Base-by-base conservation (phyloP, 2,888 invertebrate species). In the Drosophila subsilvestris region DNA sequence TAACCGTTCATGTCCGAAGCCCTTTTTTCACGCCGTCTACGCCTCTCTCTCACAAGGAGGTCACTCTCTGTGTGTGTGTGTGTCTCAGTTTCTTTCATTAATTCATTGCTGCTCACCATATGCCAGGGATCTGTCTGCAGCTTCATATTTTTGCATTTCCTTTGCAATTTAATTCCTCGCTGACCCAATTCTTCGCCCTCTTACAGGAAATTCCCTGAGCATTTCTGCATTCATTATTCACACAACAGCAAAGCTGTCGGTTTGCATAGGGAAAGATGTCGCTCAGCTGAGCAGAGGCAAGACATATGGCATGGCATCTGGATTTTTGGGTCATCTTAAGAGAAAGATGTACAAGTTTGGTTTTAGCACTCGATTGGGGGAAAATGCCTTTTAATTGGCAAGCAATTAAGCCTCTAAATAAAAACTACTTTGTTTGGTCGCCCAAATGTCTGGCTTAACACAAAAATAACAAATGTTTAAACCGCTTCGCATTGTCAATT, bases 171-270 rank as follows among this genome's bases (percentile, higher is more conserved):
- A 72, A 72, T 69, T 80, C 69, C 63, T 66, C 65, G 51, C 25
- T 81, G 80, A 81, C 86, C 80, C 17, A 79, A 51, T 79, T 81
- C 57, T 22, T 44, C 37, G 18, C 48, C 65, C 66, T 51, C 65
- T 50, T 42, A 47, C 45, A 53, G 51, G 37, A 49, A 69, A 51
- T 27, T 51, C 60, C 53, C 80, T 54, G 75, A 62, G 62, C 69
- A 51, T 72, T 80, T 80, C 55, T 56, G 83, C 80, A 66, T 85
- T 32, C 32, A 86, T 85, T 79, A 86, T 48, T 57, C 62, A 42
- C 8, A 20, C 47, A 18, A 32, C 48, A 42, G 54, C 44, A 50
- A 50, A 57, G 29, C 66, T 57, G 57, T 44, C 57, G 68, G 17
- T 3, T 22, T 9, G 12, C 44, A 12, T 17, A 49, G 18, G 55